Conservation (phyloP, 2,888 invertebrate species). For the Chrysolina americana region DNA sequence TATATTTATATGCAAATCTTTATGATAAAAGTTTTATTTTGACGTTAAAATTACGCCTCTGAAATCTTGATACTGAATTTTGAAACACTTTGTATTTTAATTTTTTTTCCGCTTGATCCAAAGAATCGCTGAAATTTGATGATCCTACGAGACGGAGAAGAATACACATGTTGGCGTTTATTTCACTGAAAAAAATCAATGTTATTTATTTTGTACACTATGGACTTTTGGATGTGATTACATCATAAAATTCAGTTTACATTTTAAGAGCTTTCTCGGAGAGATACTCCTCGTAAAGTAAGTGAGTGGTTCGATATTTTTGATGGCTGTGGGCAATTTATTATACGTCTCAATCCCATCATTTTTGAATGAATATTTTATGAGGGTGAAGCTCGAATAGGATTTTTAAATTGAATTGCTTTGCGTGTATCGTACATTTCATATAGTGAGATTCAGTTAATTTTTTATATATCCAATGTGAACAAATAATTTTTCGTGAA, state of each 20-base stretch:
- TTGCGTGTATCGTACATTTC: constrained; percentile 3
- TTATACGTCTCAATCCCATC: background rate
- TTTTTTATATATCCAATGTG: background rate
- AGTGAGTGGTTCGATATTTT: background rate
- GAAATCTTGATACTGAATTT: too few species aligned
- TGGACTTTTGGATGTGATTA: background rate
- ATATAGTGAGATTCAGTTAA: background rate
- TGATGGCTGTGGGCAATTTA: constrained; percentile 1
- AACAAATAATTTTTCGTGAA: background rate
- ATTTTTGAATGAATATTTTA: background rate
- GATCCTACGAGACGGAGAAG: too few species aligned
- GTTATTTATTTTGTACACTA: background rate
- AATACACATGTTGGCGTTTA: background rate
- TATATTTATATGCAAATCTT: too few species aligned
- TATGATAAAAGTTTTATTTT: too few species aligned
- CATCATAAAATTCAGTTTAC: background rate
- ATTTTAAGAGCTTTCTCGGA: background rate
- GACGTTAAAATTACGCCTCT: too few species aligned
- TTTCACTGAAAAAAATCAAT: background rate
- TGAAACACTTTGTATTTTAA: too few species aligned
- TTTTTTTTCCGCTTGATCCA: too few species aligned
- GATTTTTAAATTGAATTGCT: background rate
- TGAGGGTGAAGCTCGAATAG: background rate
- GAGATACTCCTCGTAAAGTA: background rate
- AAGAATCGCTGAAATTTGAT: too few species aligned